These are phyloP conservation scores for Salticus scenicus DNA, from an alignment of 2,888 invertebrate genomes.

Conservation along the genomic window DNA sequence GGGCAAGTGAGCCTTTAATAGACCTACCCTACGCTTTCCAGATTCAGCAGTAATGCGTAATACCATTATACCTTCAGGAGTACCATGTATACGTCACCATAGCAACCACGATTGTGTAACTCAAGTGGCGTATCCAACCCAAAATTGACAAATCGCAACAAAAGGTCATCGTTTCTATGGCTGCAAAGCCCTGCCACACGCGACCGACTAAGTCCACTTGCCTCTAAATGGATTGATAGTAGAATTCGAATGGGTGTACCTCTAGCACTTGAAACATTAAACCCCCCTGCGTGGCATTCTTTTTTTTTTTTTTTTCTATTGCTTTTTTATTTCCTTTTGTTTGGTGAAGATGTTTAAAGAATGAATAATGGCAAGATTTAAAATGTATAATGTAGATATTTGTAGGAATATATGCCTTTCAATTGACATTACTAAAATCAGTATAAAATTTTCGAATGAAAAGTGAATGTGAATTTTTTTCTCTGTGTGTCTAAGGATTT, in stretches of 20 bases:
- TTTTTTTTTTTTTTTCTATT: neutral
- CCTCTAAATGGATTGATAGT: slow-evolving; percentile 28
- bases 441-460: no score
- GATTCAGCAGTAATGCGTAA: neutral
- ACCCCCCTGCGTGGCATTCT: neutral
- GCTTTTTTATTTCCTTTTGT: neutral
- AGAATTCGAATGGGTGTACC: slow-evolving; percentile 2
- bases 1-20: no score
- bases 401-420: neutral
- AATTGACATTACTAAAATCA: no score
- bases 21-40: no score
- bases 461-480: no score
- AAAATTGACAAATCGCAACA: slow-evolving; percentile 31
- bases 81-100: slow-evolving; percentile 18
- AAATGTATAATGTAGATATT: neutral
- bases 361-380: neutral
- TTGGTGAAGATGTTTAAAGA: neutral
- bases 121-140: slow-evolving; percentile 33
- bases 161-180: slow-evolving; percentile 54
- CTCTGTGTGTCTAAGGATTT: no score
- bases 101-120: slow-evolving; percentile 33
- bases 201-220: neutral
- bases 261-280: neutral
- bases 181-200: neutral
- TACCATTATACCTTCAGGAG: neutral